Base-by-base conservation (phyloP, 2,888 invertebrate species). In the Lasioglossum figueresi region DNA sequence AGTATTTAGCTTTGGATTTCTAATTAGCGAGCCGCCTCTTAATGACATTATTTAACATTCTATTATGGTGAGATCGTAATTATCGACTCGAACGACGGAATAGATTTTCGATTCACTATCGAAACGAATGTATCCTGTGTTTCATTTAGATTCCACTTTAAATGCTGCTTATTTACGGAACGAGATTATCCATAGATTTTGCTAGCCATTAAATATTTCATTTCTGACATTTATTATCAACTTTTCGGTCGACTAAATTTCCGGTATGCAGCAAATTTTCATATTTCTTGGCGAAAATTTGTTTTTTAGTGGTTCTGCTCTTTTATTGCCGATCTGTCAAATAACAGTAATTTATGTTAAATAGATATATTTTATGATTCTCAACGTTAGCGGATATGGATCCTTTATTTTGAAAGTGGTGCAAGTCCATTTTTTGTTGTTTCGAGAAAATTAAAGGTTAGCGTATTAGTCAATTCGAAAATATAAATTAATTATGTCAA, bases 11-110 rank as follows among this genome's bases (percentile, higher is more conserved):
- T 72, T 23, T 70, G 27, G 23, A 71, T 68, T 56, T 79, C 75
- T 78, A 78, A 77, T 80, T 75, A 82, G 45, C 68, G 34, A 45
- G 34, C 3, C 27, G n/a, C 37, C 27, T 34, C n/a, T 74, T 56
- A 10, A 68, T 27, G 45, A 27, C 43, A n/a, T 27, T 56, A 66
- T 37, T 74, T 66, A n/a, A 56, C n/a, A 66, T 72, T 66, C 63
- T n/a, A 34, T 66, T 72, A 79, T n/a, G n/a, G 63, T 4, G 31
- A 63, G 76, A 45, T 34, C 31, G 31, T 66, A 31, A 66, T 66
- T 34, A 66, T 31, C 66, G 23, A 66, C 23, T 66, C 34, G 66
- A 66, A 37, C 6, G 34, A 34, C 8, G 6, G 34, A 66, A 66
- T 19, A 66, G 34, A 23, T 23, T 66, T 66, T 37, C 23, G 19